Evolutionary conservation across 2,888 invertebrate species (phyloP), one percentile per base, ranked within the genome.

Genomic region (Troglohyphantes excavatus): DNA sequence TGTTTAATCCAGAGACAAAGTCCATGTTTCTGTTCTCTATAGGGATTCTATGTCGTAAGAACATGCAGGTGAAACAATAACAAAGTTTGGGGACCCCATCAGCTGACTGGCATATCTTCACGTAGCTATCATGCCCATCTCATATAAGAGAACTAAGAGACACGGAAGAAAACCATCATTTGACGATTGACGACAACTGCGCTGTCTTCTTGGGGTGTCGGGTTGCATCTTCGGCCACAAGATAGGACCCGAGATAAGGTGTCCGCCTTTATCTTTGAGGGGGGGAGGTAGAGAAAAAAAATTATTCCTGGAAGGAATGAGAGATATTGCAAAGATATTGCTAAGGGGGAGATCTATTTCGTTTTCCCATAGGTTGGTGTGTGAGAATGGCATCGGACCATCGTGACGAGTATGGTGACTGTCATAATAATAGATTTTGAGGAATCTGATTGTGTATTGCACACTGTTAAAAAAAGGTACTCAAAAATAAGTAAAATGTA

Each of bases 141-240:
- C 13, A 13, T n/a, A n/a, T n/a, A n/a, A n/a, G n/a, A n/a, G n/a
- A 17, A n/a, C 5, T 9, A n/a, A 5, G 13, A n/a, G 53, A 53
- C 53, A 53, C 53, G 53, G 53, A 53, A 53, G 53, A 53, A 53
- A 53, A 53, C 53, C 53, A 53, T 53, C 53, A 53, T 53, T 39
- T 39, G 39, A 39, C 39, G 39, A 39, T 39, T 13, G 53, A 53
- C 53, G 53, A 53, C 53, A 53, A 53, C 53, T 53, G 53, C n/a
- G 53, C 13, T n/a, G 53, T 53, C 53, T n/a, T 53, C n/a, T 53
- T 53, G 13, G 9, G 53, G n/a, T 53, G 17, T 53, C 53, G 53
- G n/a, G n/a, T 53, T 17, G n/a, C 53, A n/a, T n/a, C 13, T 53
- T 53, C n/a, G 53, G 53, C 53, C 53, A n/a, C n/a, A 17, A 17